Base-by-base conservation (phyloP, 2,797 vertebrate species). In the Novumbra hubbsi region DNA sequence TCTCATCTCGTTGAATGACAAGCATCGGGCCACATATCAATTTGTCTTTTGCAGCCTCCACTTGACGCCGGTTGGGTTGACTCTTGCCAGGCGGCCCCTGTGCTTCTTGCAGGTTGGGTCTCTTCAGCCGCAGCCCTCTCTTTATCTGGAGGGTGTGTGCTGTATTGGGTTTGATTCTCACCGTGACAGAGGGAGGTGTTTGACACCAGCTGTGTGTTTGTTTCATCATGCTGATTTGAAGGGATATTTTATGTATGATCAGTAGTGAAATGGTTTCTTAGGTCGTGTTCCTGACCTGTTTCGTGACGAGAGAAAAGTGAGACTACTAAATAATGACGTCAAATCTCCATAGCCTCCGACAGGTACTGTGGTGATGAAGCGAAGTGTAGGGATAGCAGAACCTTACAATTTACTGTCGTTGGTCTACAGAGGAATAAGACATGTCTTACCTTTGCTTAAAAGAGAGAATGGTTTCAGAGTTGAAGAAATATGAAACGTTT, bases 1-100 rank as follows among this genome's bases (percentile, higher is more conserved):
- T 98, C 90, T 99, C 97, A 78, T 95, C 93, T 17, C 92, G 92
- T 76, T 96, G 92, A 89, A 99, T 94, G 75, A 96, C 80, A 72
- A 96, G 84, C 63, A 91, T 90, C 0, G 93, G 92, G 48, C 87
- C 89, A 81, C 85, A 84, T n/a, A 84, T 70, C 34, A 74, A 86
- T 82, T 83, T 94, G 75, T 79, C 82, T 60, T 68, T 14, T 7
- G 64, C 73, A 19, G 48, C 68, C 2, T 83, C 77, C 0, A 73
- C 7, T 9, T 48, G 70, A 2, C 27, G 52, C 67, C 72, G 83
- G 76, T 85, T 83, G 65, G 81, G 88, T 24, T 89, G 84, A 71
- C 82, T 91, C 86, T 91, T 95, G 75, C 85, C 91, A 16, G 80
- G 27, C 0, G 85, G 85, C 60, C 91, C 90, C 82, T 85, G 88